phyloP scores from a whole-genome alignment of 64 coral and sea anemone species.

The Pachyseris speciosa region DNA sequence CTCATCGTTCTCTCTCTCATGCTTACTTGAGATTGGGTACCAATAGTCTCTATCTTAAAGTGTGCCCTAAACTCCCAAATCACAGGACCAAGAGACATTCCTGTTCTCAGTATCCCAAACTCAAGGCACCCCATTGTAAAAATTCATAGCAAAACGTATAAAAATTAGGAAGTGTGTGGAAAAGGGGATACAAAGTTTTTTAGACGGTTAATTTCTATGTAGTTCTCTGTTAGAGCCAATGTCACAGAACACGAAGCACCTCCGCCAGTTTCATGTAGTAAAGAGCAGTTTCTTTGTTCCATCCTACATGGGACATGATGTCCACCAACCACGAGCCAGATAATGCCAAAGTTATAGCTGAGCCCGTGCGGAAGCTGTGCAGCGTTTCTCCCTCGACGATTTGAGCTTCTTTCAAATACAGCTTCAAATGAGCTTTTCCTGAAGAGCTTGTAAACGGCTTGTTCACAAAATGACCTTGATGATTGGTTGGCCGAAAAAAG shows the following conservation, averaged over 20 bases:
- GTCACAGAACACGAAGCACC: background rate
- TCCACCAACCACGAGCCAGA: background rate
- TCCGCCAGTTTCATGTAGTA: too few relatives aligned
- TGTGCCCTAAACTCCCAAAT: background rate
- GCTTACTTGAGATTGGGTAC: too few relatives aligned
- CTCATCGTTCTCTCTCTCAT: too few relatives aligned
- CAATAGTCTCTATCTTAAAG: too few relatives aligned
- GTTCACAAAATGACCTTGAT: too few relatives aligned
- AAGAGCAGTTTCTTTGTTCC: too few relatives aligned
- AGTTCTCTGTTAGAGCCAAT: background rate
- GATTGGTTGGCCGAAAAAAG: slow-evolving; percentile 23
- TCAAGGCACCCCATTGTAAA: background rate
- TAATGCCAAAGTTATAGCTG: too few relatives aligned
- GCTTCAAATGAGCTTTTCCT: background rate
- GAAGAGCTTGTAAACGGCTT: background rate
- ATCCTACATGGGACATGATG: too few relatives aligned
- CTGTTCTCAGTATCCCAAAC: background rate
- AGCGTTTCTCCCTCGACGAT: background rate
- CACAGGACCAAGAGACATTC: background rate
- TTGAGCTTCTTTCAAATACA: too few relatives aligned
- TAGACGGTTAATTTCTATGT: too few relatives aligned
- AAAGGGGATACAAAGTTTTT: too few relatives aligned
- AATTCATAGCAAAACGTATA: background rate
- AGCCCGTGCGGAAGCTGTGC: slow-evolving; percentile 18
- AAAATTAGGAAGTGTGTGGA: too few relatives aligned